These are phyloP conservation scores for Uria aalge DNA, from an alignment of 2,113 vertebrate genomes.

Conservation along the genomic window DNA sequence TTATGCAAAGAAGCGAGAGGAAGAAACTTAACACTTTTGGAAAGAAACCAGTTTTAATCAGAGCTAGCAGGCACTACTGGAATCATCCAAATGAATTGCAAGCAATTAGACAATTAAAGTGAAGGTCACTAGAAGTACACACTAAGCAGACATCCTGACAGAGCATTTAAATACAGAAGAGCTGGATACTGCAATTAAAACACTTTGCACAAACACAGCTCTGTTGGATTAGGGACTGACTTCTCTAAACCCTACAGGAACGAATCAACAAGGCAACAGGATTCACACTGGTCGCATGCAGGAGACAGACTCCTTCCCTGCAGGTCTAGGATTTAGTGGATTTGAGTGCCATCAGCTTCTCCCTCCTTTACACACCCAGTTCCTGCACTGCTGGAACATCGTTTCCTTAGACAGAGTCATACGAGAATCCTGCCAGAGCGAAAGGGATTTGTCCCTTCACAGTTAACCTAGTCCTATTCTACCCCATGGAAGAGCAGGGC, in stretches of 20 bases:
- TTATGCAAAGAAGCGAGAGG: not conserved
- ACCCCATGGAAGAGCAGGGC: not conserved
- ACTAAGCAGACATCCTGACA: not conserved
- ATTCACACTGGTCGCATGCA: not conserved
- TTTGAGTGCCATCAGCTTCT: not conserved
- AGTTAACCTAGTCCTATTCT: not conserved
- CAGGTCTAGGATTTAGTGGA: not conserved
- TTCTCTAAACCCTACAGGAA: not conserved
- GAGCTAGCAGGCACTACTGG: not conserved
- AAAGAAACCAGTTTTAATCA: constrained; percentile 3
- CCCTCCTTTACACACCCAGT: too few relatives aligned
- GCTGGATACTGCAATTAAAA: not conserved
- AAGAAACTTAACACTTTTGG: not conserved
- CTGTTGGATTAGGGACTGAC: not conserved
- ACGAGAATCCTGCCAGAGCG: not conserved
- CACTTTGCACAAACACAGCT: not conserved
- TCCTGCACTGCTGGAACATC: not conserved
- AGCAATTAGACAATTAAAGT: not conserved
- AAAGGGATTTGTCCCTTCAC: not conserved
- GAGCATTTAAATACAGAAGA: not conserved
- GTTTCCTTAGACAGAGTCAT: not conserved
- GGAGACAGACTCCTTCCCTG: not conserved
- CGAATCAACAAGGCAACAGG: not conserved
- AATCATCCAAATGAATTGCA: not conserved
- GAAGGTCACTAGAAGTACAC: not conserved